Percentiles rank a stretch among this genome's conserved stretches.
Conservation (phyloP, 2,888 invertebrate species). For the Meiosimyza platycephala region DNA sequence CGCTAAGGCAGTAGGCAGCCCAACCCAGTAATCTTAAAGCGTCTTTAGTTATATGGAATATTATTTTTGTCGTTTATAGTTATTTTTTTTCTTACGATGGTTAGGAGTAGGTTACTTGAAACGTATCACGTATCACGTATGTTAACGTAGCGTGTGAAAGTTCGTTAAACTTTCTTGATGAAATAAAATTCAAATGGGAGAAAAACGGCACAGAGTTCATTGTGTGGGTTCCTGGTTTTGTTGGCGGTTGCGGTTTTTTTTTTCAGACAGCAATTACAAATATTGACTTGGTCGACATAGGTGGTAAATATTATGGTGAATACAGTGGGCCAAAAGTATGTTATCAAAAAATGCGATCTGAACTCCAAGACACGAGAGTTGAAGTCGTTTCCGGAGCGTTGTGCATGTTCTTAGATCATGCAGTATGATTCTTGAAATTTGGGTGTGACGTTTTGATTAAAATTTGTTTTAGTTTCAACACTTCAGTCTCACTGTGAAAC, state of each 20-base stretch:
- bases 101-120: too few species aligned
- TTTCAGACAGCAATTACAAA: conserved; percentile 24
- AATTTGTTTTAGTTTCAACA: too few species aligned
- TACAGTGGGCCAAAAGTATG: too few species aligned
- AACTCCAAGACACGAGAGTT: too few species aligned
- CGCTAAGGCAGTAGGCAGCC: not conserved
- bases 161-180: conserved; percentile 11
- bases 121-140: not conserved
- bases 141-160: conserved; percentile 23
- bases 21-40: conserved; percentile 26
- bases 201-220: not conserved
- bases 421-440: too few species aligned
- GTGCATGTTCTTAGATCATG: too few species aligned
- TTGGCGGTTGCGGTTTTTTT: conserved; percentile 1
- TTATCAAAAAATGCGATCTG: too few species aligned
- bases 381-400: too few species aligned
- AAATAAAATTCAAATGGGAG: not conserved
- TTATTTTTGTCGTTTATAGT: conserved; percentile 2
- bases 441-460: too few species aligned
- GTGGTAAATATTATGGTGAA: not conserved
- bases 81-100: not conserved
- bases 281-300: conserved; percentile 24
- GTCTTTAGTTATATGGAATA: not conserved
- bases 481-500: too few species aligned
- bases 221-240: conserved; percentile 24